Evolutionary conservation across 2,113 vertebrate species (phyloP), one percentile per base, ranked within the genome.

Genomic region (Rhineura floridana): DNA sequence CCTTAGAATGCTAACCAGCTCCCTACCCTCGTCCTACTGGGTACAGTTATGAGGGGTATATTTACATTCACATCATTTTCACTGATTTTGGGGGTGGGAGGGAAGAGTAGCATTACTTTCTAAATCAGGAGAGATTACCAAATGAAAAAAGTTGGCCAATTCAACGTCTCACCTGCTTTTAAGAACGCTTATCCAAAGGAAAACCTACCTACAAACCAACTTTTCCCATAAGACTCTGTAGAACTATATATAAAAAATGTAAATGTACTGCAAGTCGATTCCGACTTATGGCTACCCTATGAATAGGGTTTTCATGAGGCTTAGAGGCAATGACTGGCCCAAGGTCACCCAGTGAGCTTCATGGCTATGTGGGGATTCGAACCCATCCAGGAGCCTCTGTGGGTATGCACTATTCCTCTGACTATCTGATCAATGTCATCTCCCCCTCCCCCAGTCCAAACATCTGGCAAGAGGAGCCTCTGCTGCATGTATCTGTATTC

Each of bases 391-490:
- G 30, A n/a, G 13, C 30, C 46, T 82, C 21, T 81, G 6, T 63
- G 67, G 33, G 21, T 13, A 76, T 76, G 59, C 28, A 6, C 59
- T 83, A 36, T 50, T 65, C 55, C 48, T 50, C 59, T 42, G 19
- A 72, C 73, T 88, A 63, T 76, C 72, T 83, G 59, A n/a, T 81
- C 80, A 77, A 23, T 88, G 81, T 67, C 59, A 44, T 67, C 59
- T 77, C 39, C 36, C n/a, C 70, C 80, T 23, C 25, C 30, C 33
- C 21, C 21, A 39, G 46, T 21, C 55, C 72, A 67, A 76, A 83
- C 50, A 25, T 42, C n/a, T 19, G 52, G 2, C 23, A 21, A 21
- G 69, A 75, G 86, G 52, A n/a, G 79, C 52, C 62, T 87, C 50
- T 63, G 19, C 15, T 52, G 48, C 62, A 81, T 72, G 7, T 77